Base-by-base conservation (phyloP, 2,113 vertebrate genomes). In the Xiphophorus hellerii region DNA sequence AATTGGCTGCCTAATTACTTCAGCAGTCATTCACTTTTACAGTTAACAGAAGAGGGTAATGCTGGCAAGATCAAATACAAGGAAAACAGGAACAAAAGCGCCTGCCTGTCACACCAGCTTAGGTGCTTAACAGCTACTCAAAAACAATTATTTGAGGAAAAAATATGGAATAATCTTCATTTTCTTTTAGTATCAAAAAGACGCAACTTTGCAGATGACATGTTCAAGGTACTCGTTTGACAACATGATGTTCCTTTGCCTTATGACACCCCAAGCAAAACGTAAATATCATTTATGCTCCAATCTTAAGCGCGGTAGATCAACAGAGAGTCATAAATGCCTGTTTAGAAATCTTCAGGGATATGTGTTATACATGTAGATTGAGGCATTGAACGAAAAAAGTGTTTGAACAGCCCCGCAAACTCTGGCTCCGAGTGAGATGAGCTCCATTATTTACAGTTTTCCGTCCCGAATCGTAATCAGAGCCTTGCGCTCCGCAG, bases 401-500 rank as follows among this genome's bases (percentile, higher is more conserved):
- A 51, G 86, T 84, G 81, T 87, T 86, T 35, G 17, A 91, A 84
- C 83, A 82, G 73, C 86, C 73, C 80, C 22, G 62, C 74, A 80
- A 25, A 78, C 76, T 82, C 80, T 22, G 64, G 73, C 82, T 83
- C 87, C 69, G 77, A 83, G 84, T 87, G 85, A 81, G 73, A 77
- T 73, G 74, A 73, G 82, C 73, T 73, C 74, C 72, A 81, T 93
- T 94, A 94, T 95, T 94, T 94, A 93, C 90, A 71, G 78, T 84
- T 87, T 81, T 81, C 85, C 65, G 81, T 89, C 90, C 89, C 66
- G 85, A 94, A 90, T 94, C 76, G 65, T 93, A 93, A 94, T 93
- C 88, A 93, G 87, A 91, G 85, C 84, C 84, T 92, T 86, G 83
- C 79, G 25, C 87, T 89, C 88, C 75, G 70, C 88, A 81, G 89